Base-by-base conservation (phyloP, 2,888 invertebrate species). In the Hofmannophila pseudospretella region DNA sequence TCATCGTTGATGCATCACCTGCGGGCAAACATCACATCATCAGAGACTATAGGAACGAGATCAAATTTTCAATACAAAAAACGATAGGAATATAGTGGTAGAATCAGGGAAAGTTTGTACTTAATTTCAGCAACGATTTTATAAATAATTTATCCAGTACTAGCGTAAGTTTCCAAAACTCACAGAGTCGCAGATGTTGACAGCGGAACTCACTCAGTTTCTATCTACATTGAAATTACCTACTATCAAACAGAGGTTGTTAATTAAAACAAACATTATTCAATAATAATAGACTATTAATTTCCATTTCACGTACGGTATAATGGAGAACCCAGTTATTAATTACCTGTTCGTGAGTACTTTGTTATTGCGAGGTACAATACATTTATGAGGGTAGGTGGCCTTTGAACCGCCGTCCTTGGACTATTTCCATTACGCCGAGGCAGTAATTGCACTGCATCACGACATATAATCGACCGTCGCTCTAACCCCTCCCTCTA, bases 1-100 rank as follows among this genome's bases (percentile, higher is more conserved):
- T 91, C 86, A 86, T 92, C 90, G 89, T 90, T 89, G 89, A 89
- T 90, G 90, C 91, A 86, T 88, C 86, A 82, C 81, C 85, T 85
- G 53, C 34, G 26, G 27, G 38, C 35, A 47, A 27, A n/a, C n/a
- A n/a, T n/a, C n/a, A n/a, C n/a, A n/a, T n/a, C n/a, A n/a, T n/a
- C n/a, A n/a, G n/a, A n/a, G n/a, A n/a, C n/a, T n/a, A n/a, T n/a
- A n/a, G n/a, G n/a, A n/a, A n/a, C n/a, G n/a, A n/a, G n/a, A n/a
- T n/a, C n/a, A n/a, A n/a, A n/a, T n/a, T n/a, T n/a, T n/a, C n/a
- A n/a, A n/a, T n/a, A n/a, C n/a, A n/a, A n/a, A n/a, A n/a, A n/a
- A n/a, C n/a, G n/a, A n/a, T n/a, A n/a, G n/a, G n/a, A n/a, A n/a
- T n/a, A n/a, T n/a, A n/a, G n/a, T n/a, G n/a, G n/a, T n/a, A n/a